A percentile compares a stretch with the other conserved stretches of the same genome.
Conservation (phyloP, 2,113 vertebrate species). For the Anoplopoma fimbria region DNA sequence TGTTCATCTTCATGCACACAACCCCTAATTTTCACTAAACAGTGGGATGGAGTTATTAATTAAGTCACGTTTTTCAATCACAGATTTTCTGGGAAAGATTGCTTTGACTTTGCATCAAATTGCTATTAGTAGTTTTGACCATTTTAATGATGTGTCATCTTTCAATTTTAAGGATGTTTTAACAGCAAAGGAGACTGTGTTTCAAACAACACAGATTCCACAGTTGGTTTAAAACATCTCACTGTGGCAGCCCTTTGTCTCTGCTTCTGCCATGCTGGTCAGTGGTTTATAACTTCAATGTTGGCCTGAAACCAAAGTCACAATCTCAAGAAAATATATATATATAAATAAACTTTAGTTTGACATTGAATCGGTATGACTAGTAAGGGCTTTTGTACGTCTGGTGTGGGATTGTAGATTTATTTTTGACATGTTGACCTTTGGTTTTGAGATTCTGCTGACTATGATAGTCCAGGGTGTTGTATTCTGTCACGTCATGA, state of each 20-base stretch:
- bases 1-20: background rate
- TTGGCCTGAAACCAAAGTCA: background rate
- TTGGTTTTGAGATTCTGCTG: constrained; percentile 24
- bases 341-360: background rate
- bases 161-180: constrained; percentile 6
- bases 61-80: background rate
- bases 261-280: background rate
- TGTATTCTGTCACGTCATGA: constrained; percentile 22
- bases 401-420: background rate
- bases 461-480: constrained; percentile 1
- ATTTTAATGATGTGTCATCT: background rate
- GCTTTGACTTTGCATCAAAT: background rate
- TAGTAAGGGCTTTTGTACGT: background rate
- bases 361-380: background rate
- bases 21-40: background rate
- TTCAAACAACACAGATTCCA: background rate
- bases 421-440: constrained; percentile 14
- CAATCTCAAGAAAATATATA: constrained; percentile 13
- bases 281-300: background rate
- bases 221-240: background rate
- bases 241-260: background rate
- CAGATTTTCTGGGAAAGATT: background rate
- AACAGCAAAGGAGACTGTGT: background rate
- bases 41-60: background rate
- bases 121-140: background rate